Conservation (phyloP, 2,888 invertebrate species). For the Acrocyrtus sp. region DNA sequence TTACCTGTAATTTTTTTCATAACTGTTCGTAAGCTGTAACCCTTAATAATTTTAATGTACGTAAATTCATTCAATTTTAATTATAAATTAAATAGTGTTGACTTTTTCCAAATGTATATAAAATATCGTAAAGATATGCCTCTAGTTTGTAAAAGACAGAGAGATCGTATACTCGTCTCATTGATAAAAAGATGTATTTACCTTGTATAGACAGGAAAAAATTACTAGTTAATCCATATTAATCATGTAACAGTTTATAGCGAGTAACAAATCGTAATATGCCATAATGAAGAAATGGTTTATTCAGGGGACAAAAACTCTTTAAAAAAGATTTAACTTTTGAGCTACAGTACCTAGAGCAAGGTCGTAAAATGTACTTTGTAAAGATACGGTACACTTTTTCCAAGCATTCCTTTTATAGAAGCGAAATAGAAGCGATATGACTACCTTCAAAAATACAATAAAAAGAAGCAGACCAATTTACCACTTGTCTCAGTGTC, state of each 20-base stretch:
- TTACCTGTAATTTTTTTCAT: not conserved
- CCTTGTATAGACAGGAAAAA: no score
- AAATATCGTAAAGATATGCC: not conserved
- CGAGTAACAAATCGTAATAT: not conserved
- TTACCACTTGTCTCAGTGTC: no score
- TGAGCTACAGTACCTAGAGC: conserved; percentile 42
- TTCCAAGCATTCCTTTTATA: not conserved
- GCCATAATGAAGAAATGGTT: conserved; percentile 15
- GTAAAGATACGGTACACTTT: no score
- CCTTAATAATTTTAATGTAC: no score
- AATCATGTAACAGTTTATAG: not conserved
- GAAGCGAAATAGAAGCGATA: not conserved
- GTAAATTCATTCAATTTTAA: no score
- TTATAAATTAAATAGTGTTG: not conserved
- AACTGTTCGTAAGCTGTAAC: not conserved
- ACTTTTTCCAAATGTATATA: not conserved
- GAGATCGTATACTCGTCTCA: not conserved
- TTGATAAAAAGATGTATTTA: no score
- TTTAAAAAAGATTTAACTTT: conserved; percentile 42
- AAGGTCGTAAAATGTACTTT: not conserved
- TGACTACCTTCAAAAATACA: no score
- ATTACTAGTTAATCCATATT: not conserved
- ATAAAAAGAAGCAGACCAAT: no score
- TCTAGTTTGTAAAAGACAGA: not conserved
- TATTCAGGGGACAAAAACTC: conserved; percentile 40